phyloP scores from a whole-genome alignment of 2,113 vertebrate species.

The Oxyruncus cristatus region DNA sequence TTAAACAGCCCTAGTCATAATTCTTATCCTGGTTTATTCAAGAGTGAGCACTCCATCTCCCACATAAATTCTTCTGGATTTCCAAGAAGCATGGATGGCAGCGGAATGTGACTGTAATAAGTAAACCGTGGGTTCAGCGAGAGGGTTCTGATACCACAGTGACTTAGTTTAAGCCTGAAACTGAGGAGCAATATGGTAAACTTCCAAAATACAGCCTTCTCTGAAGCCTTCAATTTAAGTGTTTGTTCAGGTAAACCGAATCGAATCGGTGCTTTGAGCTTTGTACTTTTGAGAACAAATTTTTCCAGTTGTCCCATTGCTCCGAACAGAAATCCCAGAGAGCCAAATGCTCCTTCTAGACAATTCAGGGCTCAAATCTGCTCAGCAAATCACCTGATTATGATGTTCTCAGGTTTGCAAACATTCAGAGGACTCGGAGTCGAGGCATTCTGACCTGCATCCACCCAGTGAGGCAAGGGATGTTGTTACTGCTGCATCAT shows the following conservation, averaged over 20 bases:
- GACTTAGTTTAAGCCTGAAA: neutral
- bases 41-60: constrained; percentile 1
- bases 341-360: neutral
- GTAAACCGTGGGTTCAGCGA: neutral
- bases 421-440: neutral
- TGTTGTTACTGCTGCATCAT: neutral
- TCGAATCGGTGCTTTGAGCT: neutral
- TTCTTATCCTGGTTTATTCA: constrained; percentile 30
- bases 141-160: neutral
- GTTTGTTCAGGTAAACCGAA: neutral
- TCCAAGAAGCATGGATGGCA: constrained; percentile 8
- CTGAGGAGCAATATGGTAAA: neutral
- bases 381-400: neutral
- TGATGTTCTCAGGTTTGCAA: neutral
- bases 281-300: neutral
- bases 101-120: neutral
- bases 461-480: neutral
- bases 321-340: neutral
- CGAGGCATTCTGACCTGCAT: neutral
- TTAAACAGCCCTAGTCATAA: neutral
- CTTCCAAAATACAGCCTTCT: neutral
- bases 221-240: neutral
- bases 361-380: neutral
- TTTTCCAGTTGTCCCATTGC: neutral
- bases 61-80: constrained; percentile 41